Evolutionary conservation across 2,888 invertebrate species (phyloP).

Genomic region (Drosophila quinaria): DNA sequence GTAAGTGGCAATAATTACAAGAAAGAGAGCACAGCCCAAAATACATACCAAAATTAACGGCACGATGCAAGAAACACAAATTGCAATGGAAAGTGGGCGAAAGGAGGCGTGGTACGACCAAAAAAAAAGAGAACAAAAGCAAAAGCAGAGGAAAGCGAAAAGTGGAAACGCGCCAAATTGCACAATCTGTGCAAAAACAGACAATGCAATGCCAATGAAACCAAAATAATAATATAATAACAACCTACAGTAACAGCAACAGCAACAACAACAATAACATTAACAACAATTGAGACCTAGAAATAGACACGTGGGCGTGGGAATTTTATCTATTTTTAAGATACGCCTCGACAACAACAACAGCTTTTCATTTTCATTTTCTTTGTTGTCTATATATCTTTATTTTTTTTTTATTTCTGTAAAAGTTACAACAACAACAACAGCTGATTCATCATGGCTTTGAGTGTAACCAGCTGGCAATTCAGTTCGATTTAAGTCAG

Average conservation of each 20-base stretch:
- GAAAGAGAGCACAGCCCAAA: constrained; percentile 45
- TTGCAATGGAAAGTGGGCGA: constrained; percentile 56
- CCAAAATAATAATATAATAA: constrained; percentile 34
- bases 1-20: constrained; percentile 66
- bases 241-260: constrained; percentile 16
- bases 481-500: constrained; percentile 25
- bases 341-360: constrained; percentile 24
- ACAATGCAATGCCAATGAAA: constrained; percentile 70
- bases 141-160: constrained; percentile 44
- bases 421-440: constrained; percentile 40
- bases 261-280: constrained; percentile 23
- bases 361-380: constrained; percentile 42
- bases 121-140: constrained; percentile 35
- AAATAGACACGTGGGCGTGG: constrained; percentile 80
- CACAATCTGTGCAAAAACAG: constrained; percentile 57
- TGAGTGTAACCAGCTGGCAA: constrained; percentile 46
- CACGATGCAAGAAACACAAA: constrained; percentile 55
- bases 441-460: constrained; percentile 51
- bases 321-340: constrained; percentile 70
- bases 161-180: constrained; percentile 73
- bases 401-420: constrained; percentile 15
- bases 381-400: neutral
- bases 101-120: constrained; percentile 22
- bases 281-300: constrained; percentile 56
- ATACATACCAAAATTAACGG: constrained; percentile 52